A percentile compares a stretch with the other conserved stretches of the same genome.
Conservation (phyloP, 1,140 invertebrate genomes). For the Maniola jurtina region DNA sequence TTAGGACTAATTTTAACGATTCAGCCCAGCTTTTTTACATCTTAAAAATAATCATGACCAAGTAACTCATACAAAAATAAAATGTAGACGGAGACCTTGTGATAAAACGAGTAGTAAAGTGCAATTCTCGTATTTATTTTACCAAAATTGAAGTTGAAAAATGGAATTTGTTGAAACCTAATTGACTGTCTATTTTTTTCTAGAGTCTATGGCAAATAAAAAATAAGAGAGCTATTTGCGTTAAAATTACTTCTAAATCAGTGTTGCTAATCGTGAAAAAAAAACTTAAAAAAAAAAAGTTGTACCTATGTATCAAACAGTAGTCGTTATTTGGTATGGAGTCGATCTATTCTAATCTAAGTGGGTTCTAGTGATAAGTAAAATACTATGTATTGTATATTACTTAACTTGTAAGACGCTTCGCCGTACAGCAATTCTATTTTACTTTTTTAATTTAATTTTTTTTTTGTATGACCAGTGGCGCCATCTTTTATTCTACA, state of each 20-base stretch:
- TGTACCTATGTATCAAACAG: conserved; percentile 62
- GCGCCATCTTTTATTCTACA: conserved; percentile 7
- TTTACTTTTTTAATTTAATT: background rate
- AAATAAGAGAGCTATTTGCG: background rate
- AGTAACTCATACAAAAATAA: no score
- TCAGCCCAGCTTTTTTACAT: no score
- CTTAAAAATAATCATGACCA: no score
- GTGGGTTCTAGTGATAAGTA: conserved; percentile 58
- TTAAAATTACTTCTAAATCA: conserved; percentile 2
- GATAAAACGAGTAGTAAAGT: no score
- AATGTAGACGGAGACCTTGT: no score
- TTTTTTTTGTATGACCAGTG: background rate
- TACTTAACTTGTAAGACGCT: conserved; percentile 31
- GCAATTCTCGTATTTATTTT: no score
- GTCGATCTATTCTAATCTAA: conserved; percentile 45
- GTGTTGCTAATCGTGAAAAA: conserved; percentile 21
- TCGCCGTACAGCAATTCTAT: conserved; percentile 19
- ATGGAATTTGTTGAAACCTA: no score
- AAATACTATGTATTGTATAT: conserved; percentile 51
- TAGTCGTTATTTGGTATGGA: conserved; percentile 67
- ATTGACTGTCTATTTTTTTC: no score
- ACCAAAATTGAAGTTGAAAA: no score
- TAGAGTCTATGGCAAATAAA: no score
- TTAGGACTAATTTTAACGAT: conserved; percentile 4
- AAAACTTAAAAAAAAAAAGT: conserved; percentile 34